Evolutionary conservation across 2,797 vertebrate species (phyloP).

Genomic region (Otus scops): DNA sequence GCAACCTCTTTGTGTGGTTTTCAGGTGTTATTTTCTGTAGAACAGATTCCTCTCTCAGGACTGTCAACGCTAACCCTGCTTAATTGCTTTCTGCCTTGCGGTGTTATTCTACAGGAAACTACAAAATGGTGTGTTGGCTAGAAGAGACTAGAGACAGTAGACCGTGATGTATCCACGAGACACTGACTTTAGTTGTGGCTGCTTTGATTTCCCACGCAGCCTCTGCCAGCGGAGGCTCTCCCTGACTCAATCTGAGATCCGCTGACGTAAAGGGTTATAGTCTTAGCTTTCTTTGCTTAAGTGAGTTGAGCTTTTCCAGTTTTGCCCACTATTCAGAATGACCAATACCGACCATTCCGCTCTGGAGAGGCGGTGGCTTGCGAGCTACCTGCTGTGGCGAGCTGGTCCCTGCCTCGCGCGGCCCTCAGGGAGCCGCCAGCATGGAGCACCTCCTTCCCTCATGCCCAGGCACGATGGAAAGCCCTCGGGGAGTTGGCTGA

Average conservation of each 20-base stretch:
- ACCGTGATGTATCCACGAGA: fast-evolving
- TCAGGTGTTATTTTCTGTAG: background rate
- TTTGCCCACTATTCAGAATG: background rate
- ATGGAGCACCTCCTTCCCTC: fast-evolving
- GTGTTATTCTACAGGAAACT: background rate
- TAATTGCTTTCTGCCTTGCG: fast-evolving
- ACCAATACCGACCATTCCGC: no score
- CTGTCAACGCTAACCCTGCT: no score
- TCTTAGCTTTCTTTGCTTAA: background rate
- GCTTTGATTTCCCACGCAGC: background rate
- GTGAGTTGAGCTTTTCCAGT: background rate
- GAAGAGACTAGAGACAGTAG: background rate
- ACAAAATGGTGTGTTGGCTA: fast-evolving
- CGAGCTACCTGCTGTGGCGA: background rate
- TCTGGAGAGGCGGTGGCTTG: no score
- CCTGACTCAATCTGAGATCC: background rate
- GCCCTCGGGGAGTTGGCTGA: background rate
- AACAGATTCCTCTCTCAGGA: background rate
- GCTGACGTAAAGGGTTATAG: fast-evolving
- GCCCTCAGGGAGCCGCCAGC: background rate
- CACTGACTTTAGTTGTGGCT: fast-evolving
- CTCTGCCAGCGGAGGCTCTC: background rate
- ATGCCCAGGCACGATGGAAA: background rate
- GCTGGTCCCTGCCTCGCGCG: fast-evolving
- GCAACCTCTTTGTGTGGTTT: background rate